A percentile compares a stretch with the other conserved stretches of the same genome.
Conservation (phyloP, 2,797 vertebrate genomes). For the Hypotaenidia philippensis region DNA sequence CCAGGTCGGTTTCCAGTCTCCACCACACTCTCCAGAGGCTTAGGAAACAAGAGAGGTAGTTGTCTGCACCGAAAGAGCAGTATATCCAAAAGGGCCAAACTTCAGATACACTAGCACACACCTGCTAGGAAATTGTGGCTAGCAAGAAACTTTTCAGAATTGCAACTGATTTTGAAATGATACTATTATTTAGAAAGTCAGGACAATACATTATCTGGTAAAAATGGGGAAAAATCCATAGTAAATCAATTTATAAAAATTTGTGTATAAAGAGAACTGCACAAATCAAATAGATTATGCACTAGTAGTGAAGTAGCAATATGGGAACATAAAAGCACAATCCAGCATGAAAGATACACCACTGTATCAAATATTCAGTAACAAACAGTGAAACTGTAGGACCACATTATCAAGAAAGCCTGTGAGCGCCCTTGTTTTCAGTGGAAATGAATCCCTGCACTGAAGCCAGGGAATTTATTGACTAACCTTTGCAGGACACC, state of each 20-base stretch:
- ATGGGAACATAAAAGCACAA: background rate
- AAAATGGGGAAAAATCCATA: background rate
- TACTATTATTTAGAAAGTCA: background rate
- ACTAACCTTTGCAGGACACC: background rate
- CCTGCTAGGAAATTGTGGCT: background rate
- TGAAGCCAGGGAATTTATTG: background rate
- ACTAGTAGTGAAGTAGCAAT: background rate
- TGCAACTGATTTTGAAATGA: background rate
- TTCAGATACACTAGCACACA: background rate
- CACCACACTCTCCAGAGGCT: accelerated
- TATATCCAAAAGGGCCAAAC: accelerated
- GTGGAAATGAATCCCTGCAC: background rate
- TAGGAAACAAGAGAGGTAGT: background rate
- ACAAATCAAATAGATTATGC: background rate
- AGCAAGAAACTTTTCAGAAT: background rate
- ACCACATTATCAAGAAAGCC: background rate
- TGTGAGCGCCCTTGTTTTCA: background rate
- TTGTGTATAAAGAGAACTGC: background rate
- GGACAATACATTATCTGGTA: background rate
- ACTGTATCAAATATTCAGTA: background rate
- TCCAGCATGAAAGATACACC: background rate
- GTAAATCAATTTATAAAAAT: background rate
- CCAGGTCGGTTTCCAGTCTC: background rate
- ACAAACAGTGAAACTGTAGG: background rate
- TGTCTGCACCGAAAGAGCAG: background rate